Base-by-base conservation (phyloP, 2,888 invertebrate genomes). In the Geophilus truncorum region DNA sequence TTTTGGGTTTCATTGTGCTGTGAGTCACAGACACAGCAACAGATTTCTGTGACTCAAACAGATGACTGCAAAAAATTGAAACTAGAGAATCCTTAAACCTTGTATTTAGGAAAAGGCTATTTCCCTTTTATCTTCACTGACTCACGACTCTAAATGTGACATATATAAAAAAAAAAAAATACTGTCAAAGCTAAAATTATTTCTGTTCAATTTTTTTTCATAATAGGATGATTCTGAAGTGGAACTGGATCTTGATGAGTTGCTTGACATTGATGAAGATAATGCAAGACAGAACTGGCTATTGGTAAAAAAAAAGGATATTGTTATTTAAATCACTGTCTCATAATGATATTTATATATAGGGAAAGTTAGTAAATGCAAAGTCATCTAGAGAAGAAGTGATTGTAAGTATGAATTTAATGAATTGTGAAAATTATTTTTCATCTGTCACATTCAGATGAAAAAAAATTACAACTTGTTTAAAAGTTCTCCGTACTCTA, bases 191-290 rank as follows among this genome's bases (percentile, higher is more conserved):
- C n/a, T n/a, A n/a, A n/a, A n/a, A n/a, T n/a, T 45, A 18, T 9
- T 18, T 81, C 15, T 51, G 15, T 75, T 28, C 32, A 6, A 30
- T 28, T 78, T 5, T 45, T 21, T 78, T 80, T 80, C 9, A 28
- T 85, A 85, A 70, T 84, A 87, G 86, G 85, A 86, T 82, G 86
- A 87, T 79, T 84, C 83, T 82, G 88, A 89, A 81, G 94, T 96
- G 84, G 96, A 96, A 88, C 93, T 97, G 85, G 97, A 97, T 88
- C 93, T 97, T 86, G 97, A 97, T 89, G 96, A 97, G 90, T 91
- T 97, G 84, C 90, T 97, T 84, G 96, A 97, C 89, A 93, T 97
- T 92, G 96, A 97, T 88, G 93, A 92, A 86, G 96, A 96, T 86
- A 92, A 92, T 84, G 92, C 92, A 85, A 92, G 96, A 88, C 92